Evolutionary conservation across 2,888 invertebrate species (phyloP).

Genomic region (Meloe dianella): DNA sequence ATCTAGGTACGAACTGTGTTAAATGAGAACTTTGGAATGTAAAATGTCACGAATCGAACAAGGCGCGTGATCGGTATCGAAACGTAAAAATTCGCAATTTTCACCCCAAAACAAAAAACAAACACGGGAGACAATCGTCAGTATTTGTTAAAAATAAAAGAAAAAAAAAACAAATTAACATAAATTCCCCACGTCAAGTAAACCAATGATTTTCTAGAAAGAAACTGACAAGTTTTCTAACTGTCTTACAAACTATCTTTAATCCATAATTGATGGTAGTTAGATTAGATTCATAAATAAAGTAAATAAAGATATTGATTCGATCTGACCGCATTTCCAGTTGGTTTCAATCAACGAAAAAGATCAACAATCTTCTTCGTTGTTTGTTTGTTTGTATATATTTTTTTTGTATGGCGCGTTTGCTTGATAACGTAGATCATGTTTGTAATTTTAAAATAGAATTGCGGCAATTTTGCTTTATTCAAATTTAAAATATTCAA

Average conservation of each 20-base stretch:
- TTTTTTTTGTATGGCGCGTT: too few relatives aligned
- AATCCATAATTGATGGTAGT: background rate
- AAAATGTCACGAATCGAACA: conserved; percentile 48
- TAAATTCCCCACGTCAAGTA: too few relatives aligned
- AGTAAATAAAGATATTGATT: background rate
- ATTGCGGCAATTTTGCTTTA: conserved; percentile 5
- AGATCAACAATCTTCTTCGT: too few relatives aligned
- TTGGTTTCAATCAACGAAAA: too few relatives aligned
- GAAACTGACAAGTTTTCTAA: background rate
- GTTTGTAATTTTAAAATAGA: background rate
- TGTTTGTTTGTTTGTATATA: too few relatives aligned
- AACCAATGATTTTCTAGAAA: background rate
- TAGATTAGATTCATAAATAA: background rate
- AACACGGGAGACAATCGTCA: background rate
- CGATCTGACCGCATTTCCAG: background rate
- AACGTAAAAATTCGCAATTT: conserved; percentile 39
- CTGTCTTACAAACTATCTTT: background rate
- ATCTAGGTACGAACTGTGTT: conserved; percentile 40
- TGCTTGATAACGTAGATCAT: background rate
- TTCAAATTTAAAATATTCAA: background rate
- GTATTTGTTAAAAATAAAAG: too few relatives aligned
- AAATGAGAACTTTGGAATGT: conserved; percentile 47
- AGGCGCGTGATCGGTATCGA: conserved; percentile 48
- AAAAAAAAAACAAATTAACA: too few relatives aligned
- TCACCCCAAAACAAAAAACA: background rate